These are phyloP conservation scores for Pygoscelis adeliae DNA, from an alignment of 2,113 vertebrate genomes.

Conservation along the genomic window DNA sequence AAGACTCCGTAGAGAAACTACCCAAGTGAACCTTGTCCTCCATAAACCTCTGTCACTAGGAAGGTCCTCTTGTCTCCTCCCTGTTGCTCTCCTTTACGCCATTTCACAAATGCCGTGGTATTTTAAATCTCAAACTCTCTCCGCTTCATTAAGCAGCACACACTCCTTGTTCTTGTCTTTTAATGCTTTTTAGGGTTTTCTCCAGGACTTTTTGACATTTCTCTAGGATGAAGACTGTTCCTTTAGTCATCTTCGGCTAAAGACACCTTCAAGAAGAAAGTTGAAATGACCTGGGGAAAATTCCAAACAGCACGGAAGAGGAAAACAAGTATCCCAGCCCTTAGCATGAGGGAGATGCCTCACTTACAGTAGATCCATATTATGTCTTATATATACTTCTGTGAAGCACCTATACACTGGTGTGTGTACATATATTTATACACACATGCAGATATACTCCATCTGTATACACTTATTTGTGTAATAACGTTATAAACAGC, in stretches of 20 bases:
- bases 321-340: constrained; percentile 61
- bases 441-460: constrained; percentile 9
- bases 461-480: constrained; percentile 58
- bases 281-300: constrained; percentile 72
- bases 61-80: background rate
- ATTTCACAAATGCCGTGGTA: background rate
- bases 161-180: constrained; percentile 61
- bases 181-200: constrained; percentile 71
- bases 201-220: constrained; percentile 72
- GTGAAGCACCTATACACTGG: constrained; percentile 36
- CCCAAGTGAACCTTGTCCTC: background rate
- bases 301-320: constrained; percentile 71
- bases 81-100: background rate
- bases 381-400: constrained; percentile 55
- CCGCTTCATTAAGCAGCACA: constrained; percentile 34
- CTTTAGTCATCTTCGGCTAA: constrained; percentile 71
- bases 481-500: constrained; percentile 45
- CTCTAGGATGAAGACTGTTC: constrained; percentile 67
- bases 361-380: constrained; percentile 18
- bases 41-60: background rate
- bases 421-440: constrained; percentile 18
- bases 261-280: constrained; percentile 67
- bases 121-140: constrained; percentile 10
- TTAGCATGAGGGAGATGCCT: constrained; percentile 61
- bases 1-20: background rate